Percentiles rank a stretch among this genome's conserved stretches.
Conservation (phyloP, 2,888 invertebrate genomes). For the Epinotia demarniana region DNA sequence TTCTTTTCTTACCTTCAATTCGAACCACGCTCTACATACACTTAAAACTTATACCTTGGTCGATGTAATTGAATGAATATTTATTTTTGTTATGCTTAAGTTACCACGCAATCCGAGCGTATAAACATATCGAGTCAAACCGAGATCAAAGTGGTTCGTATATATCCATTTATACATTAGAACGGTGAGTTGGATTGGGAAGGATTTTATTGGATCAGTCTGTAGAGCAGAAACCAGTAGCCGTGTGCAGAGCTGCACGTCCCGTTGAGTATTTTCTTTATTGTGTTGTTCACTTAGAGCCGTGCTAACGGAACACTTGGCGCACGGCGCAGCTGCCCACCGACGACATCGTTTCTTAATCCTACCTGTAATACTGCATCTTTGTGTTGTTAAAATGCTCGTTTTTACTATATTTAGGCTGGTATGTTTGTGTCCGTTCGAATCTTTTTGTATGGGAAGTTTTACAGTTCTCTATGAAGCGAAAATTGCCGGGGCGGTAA, state of each 20-base stretch:
- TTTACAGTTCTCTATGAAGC: background rate
- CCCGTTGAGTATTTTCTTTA: conserved; percentile 36
- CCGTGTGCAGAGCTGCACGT: conserved; percentile 24
- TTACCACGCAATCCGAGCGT: conserved; percentile 32
- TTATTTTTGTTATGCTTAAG: conserved; percentile 36
- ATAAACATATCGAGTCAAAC: conserved; percentile 35
- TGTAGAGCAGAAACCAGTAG: conserved; percentile 46
- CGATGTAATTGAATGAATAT: conserved; percentile 28
- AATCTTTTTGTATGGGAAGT: background rate
- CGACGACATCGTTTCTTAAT: background rate
- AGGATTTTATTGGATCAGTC: conserved; percentile 48
- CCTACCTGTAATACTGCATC: background rate
- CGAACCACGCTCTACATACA: conserved; percentile 6
- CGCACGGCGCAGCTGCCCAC: background rate
- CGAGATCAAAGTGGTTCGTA: conserved; percentile 46
- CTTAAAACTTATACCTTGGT: conserved; percentile 21
- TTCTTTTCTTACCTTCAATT: background rate
- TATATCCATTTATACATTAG: conserved; percentile 40
- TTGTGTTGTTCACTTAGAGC: conserved; percentile 35
- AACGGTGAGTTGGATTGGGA: conserved; percentile 46
- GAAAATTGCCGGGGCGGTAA: conserved; percentile 46
- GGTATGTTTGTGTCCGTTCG: background rate
- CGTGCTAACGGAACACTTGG: conserved; percentile 25
- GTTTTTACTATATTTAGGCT: background rate
- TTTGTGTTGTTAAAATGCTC: background rate